Evolutionary conservation across 2,113 vertebrate species (phyloP), one percentile per base, ranked within the genome.

Genomic region (Vulpes vulpes): DNA sequence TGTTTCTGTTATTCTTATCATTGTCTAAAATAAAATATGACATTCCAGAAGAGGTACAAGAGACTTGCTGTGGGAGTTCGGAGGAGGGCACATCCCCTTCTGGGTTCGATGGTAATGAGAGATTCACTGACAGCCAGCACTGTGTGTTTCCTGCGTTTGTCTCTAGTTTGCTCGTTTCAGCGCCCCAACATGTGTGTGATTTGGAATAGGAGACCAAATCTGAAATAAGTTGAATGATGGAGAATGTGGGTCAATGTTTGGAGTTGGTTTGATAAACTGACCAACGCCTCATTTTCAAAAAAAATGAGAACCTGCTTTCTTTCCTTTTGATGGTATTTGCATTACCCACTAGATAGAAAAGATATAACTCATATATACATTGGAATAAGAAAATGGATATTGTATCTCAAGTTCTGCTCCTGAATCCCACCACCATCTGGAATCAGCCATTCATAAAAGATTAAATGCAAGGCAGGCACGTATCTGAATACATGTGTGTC

Each of bases 371-470:
- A 93, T 0, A 35, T 11, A 71, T 94, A 90, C 20, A 43, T 81
- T 67, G 97, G 64, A 94, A 79, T 79, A 82, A 60, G 38, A 79
- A 97, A 95, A n/a, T 57, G 74, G 74, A 62, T 84, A n/a, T 64
- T 74, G 59, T 43, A 57, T 83, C 89, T 92, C 79, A 81, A 38
- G 87, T 38, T 19, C 9, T 27, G 55, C 95, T 84, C 91, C 85
- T 91, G 64, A 93, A 69, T 95, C 83, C 57, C 64, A 53, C 92
- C 69, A 89, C 97, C 94, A 69, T 97, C 83, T 98, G 94, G 95
- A 94, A 94, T 20, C 81, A 98, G 93, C 95, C 97, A 95, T 98
- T 98, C 97, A 94, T 83, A 91, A 97, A 87, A 97, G 91, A 97
- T 95, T 96, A 83, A 94, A 55, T 35, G 92, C 82, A 94, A 95